phyloP scores from a whole-genome alignment of 1,140 invertebrate species.

The Phortica variegata region DNA sequence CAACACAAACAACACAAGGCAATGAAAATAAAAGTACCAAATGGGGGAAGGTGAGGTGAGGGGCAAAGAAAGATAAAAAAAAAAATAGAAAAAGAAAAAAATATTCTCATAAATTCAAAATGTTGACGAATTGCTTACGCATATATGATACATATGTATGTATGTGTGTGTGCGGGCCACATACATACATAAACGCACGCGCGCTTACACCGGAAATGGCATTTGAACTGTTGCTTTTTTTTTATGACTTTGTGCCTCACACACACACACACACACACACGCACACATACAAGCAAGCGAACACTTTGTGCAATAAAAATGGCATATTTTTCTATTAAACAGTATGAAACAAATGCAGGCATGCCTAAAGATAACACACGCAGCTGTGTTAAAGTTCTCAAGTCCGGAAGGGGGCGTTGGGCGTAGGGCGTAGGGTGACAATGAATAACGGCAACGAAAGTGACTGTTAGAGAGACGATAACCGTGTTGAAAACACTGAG shows the following conservation, averaged over 20 bases:
- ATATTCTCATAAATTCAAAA: too few species aligned
- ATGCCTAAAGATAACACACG: too few species aligned
- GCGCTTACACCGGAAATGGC: too few species aligned
- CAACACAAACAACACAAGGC: too few species aligned
- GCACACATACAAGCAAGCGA: slow-evolving; percentile 19
- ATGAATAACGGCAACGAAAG: neutral
- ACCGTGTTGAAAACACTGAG: too few species aligned
- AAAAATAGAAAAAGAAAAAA: too few species aligned
- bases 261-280: slow-evolving; percentile 17
- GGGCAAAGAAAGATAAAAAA: too few species aligned
- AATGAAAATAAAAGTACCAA: slow-evolving; percentile 20
- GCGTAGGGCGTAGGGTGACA: too few species aligned
- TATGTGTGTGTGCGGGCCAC: neutral
- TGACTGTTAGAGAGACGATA: too few species aligned
- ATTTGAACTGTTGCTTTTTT: too few species aligned
- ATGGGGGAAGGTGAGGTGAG: too few species aligned
- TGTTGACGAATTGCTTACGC: slow-evolving; percentile 13
- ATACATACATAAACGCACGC: slow-evolving; percentile 17
- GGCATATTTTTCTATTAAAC: slow-evolving; percentile 43
- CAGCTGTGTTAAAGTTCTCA: slow-evolving; percentile 1
- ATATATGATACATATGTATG: slow-evolving; percentile 1
- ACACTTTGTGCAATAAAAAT: slow-evolving; percentile 1
- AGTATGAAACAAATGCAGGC: slow-evolving; percentile 28
- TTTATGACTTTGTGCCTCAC: neutral
- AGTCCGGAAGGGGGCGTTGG: neutral